Percentiles rank a stretch among this genome's conserved stretches.
Evolutionary conservation across 1,140 invertebrate species (phyloP).

Genomic region (Rhagoletis pomonella): DNA sequence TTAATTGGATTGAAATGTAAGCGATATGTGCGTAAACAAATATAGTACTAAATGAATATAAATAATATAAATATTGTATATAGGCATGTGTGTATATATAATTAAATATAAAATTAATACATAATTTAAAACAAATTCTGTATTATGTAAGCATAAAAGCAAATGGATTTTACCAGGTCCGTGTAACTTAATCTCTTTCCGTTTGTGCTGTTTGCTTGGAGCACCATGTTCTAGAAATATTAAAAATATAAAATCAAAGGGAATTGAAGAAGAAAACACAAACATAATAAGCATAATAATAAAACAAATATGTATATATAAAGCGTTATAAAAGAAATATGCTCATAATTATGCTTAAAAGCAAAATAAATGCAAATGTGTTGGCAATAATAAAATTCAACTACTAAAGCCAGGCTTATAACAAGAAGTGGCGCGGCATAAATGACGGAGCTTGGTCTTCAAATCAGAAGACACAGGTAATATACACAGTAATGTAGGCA

Average conservation of each 20-base stretch:
- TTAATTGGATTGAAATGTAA: neutral
- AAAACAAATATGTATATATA: conserved; percentile 28
- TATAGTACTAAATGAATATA: neutral
- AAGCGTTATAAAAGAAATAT: conserved; percentile 19
- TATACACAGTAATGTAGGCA: too few relatives aligned
- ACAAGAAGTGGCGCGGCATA: neutral
- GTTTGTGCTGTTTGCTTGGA: conserved; percentile 71
- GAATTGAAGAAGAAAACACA: conserved; percentile 57
- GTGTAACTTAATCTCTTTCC: conserved; percentile 74
- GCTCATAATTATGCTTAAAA: conserved; percentile 40
- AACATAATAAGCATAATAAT: conserved; percentile 57
- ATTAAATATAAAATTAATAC: conserved; percentile 58
- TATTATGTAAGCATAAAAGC: conserved; percentile 49
- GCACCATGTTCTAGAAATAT: conserved; percentile 73
- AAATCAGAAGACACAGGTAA: neutral
- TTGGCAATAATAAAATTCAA: conserved; percentile 32
- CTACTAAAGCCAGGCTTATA: conserved; percentile 36
- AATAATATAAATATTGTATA: neutral
- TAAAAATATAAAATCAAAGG: conserved; percentile 59
- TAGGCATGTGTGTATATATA: conserved; percentile 31
- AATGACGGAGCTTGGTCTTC: neutral
- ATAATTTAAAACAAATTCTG: neutral
- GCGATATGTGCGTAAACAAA: conserved; percentile 22
- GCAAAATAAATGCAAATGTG: conserved; percentile 38
- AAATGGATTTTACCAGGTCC: conserved; percentile 70